Evolutionary conservation across 1,140 invertebrate genomes (phyloP), one percentile per base, ranked within the genome.

Genomic region (silkworm (Bombyx mori)): DNA sequence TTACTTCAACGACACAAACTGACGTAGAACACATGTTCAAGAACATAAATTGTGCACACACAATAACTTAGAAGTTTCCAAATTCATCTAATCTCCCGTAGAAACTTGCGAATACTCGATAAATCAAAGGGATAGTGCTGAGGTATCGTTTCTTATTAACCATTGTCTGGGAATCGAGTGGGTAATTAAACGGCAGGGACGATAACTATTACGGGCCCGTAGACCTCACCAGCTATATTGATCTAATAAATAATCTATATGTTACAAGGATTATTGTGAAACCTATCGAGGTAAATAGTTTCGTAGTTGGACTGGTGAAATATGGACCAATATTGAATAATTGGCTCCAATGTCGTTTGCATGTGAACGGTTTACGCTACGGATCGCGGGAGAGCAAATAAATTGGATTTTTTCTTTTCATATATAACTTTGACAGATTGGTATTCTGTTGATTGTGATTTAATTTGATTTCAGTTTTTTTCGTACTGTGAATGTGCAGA

Each of bases 241-340:
- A 79, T 79, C 75, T 71, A 74, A 82, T 82, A 82, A 82, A 82
- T 82, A 78, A 77, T 73, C 68, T 62, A 66, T 67, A 73, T 70
- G 66, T 59, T 68, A 61, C 69, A 66, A 67, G 69, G 72, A 77
- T 79, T 76, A 76, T 76, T 66, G 73, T 60, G 68, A 72, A 72
- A 61, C 63, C 65, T 65, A 46, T 77, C 63, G 66, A 66, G 70
- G 66, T 62, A 63, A 69, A 51, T 35, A 35, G 26, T 35, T 35
- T 35, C 26, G 26, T 35, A 35, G 26, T 35, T 35, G 26, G 26
- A 35, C 26, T 2, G 26, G 26, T 35, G 26, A 35, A 35, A 35
- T 35, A 35, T 35, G 26, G 4, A 35, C 26, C 26, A 35, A 35
- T 35, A 35, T 35, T 35, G 26, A 35, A 35, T 35, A 35, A 35